These are phyloP conservation scores for Anadara kagoshimensis DNA, from an alignment of 1,140 invertebrate genomes.

Conservation along the genomic window DNA sequence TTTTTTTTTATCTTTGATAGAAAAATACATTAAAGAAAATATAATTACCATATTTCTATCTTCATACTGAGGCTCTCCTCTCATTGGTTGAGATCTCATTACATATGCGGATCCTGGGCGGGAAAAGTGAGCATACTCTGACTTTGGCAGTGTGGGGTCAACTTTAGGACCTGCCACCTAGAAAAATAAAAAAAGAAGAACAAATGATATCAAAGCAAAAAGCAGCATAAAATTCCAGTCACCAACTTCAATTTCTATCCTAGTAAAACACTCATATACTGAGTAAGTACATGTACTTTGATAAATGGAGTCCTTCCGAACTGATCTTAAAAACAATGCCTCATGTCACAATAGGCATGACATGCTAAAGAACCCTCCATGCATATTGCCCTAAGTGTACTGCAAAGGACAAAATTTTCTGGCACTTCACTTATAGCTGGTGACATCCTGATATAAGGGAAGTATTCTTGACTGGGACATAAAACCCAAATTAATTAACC, in stretches of 20 bases:
- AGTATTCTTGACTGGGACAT: too few relatives aligned
- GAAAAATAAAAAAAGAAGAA: background rate
- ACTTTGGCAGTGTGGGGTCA: slow-evolving; percentile 45
- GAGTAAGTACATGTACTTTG: background rate
- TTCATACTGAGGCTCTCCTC: slow-evolving; percentile 25
- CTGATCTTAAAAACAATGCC: too few relatives aligned
- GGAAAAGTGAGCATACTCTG: slow-evolving; percentile 59
- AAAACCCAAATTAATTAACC: too few relatives aligned
- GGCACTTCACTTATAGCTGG: too few relatives aligned
- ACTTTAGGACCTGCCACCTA: slow-evolving; percentile 41
- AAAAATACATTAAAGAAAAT: background rate
- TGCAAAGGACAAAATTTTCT: too few relatives aligned
- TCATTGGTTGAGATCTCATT: slow-evolving; percentile 53
- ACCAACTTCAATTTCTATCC: background rate
- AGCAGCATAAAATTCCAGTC: background rate
- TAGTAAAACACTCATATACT: background rate
- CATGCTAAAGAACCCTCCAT: too few relatives aligned
- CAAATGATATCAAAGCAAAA: background rate
- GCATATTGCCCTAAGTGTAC: too few relatives aligned
- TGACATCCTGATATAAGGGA: too few relatives aligned
- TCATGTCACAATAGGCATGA: too few relatives aligned
- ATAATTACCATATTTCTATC: slow-evolving; percentile 44
- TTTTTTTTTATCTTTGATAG: background rate
- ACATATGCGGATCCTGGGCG: slow-evolving; percentile 65
- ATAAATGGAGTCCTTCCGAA: too few relatives aligned